Evolutionary conservation across 2,113 vertebrate genomes (phyloP).

Genomic region (Podiceps cristatus): DNA sequence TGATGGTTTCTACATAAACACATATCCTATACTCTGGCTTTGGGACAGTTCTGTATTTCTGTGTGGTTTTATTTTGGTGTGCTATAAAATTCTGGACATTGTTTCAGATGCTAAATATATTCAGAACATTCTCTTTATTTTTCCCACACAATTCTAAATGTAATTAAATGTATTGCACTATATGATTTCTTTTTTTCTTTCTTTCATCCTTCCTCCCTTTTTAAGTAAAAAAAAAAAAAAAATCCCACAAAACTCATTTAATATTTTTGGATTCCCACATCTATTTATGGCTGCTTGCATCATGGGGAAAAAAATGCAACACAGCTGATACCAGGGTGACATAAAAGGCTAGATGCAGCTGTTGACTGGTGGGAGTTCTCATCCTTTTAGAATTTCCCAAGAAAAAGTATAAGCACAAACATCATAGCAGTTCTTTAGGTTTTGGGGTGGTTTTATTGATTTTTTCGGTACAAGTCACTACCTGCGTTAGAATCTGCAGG

Average conservation of each 20-base stretch:
- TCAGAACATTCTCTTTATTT: neutral
- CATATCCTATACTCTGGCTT: neutral
- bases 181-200: neutral
- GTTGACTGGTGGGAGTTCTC: neutral
- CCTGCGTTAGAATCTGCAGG: neutral
- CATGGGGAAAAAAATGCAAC: neutral
- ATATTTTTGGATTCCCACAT: conserved; percentile 31
- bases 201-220: neutral
- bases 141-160: neutral
- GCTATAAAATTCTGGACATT: neutral
- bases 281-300: conserved; percentile 29
- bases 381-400: neutral
- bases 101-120: neutral
- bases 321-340: neutral
- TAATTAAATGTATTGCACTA: neutral
- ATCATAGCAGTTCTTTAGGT: neutral
- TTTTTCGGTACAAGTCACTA: neutral
- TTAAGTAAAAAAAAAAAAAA: conserved; percentile 40
- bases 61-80: neutral
- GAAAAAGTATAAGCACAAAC: neutral
- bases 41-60: neutral
- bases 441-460: neutral
- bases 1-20: neutral
- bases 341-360: neutral
- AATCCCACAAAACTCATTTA: neutral